Conservation (phyloP, 2,797 vertebrate species). For the Cossypha polioptera region DNA sequence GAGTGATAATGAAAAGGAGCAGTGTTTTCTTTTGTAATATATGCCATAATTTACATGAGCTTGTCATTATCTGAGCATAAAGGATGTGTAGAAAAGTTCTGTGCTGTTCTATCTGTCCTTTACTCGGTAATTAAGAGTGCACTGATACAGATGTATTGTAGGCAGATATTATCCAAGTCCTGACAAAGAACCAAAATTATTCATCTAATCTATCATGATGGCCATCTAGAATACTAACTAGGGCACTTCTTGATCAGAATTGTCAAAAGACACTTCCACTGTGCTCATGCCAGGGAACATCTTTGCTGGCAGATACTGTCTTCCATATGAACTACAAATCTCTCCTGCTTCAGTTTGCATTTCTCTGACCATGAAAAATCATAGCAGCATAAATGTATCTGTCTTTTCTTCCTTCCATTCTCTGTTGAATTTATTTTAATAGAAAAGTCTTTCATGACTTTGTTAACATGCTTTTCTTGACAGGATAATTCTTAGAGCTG, state of each 20-base stretch:
- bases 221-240: slow-evolving; percentile 64
- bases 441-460: neutral
- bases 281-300: slow-evolving; percentile 25
- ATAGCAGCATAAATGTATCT: neutral
- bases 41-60: neutral
- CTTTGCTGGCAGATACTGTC: slow-evolving; percentile 38
- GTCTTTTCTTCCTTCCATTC: neutral
- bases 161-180: slow-evolving; percentile 46
- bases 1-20: neutral
- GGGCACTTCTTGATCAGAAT: slow-evolving; percentile 67
- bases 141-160: slow-evolving; percentile 49
- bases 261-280: slow-evolving; percentile 60
- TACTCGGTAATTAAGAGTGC: slow-evolving; percentile 50
- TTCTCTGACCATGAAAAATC: slow-evolving; percentile 21
- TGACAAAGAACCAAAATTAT: slow-evolving; percentile 71
- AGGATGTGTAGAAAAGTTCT: neutral
- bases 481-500: neutral
- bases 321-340: slow-evolving; percentile 24
- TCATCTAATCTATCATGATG: slow-evolving; percentile 64
- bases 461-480: neutral
- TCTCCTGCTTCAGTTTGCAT: neutral
- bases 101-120: slow-evolving; percentile 34
- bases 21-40: neutral
- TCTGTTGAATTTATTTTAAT: neutral
- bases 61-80: slow-evolving; percentile 10